Conservation (phyloP, 2,113 vertebrate genomes). For the Rhizomys pruinosus region DNA sequence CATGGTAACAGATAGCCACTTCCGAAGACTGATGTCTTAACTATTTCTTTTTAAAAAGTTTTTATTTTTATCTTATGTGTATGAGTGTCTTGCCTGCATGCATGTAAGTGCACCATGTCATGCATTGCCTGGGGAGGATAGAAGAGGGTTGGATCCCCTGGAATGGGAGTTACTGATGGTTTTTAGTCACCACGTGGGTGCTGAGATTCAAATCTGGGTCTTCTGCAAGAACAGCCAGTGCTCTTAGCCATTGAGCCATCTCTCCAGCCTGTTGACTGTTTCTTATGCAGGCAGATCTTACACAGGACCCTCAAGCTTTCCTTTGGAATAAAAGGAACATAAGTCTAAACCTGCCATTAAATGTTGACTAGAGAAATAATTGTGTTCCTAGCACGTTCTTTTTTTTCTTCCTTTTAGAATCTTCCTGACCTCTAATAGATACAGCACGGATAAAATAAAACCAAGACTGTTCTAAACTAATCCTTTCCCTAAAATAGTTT, state of each 20-base stretch:
- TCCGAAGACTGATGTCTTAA: slow-evolving; percentile 35
- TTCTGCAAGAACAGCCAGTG: too few relatives aligned
- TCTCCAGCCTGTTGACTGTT: background rate
- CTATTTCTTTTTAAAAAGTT: too few relatives aligned
- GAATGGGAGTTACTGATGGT: too few relatives aligned
- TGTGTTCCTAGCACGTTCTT: background rate
- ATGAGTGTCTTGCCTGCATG: too few relatives aligned
- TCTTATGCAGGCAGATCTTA: background rate
- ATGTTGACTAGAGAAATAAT: background rate
- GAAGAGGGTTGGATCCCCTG: too few relatives aligned
- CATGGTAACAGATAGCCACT: background rate
- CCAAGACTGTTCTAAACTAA: background rate
- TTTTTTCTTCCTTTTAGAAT: background rate
- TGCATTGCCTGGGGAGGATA: too few relatives aligned
- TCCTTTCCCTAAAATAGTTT: background rate
- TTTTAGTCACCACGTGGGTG: too few relatives aligned
- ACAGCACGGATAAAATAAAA: slow-evolving; percentile 1
- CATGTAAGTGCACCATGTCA: too few relatives aligned
- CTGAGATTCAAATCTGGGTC: too few relatives aligned
- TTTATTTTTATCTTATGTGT: too few relatives aligned
- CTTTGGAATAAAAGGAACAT: slow-evolving; percentile 9
- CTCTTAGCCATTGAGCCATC: too few relatives aligned
- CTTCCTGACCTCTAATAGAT: background rate
- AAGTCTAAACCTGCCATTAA: background rate
- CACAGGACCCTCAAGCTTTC: slow-evolving; percentile 2